A percentile compares a stretch with the other conserved stretches of the same genome.
Evolutionary conservation across 2,113 vertebrate species (phyloP).

Genomic region (Lophura nycthemera): DNA sequence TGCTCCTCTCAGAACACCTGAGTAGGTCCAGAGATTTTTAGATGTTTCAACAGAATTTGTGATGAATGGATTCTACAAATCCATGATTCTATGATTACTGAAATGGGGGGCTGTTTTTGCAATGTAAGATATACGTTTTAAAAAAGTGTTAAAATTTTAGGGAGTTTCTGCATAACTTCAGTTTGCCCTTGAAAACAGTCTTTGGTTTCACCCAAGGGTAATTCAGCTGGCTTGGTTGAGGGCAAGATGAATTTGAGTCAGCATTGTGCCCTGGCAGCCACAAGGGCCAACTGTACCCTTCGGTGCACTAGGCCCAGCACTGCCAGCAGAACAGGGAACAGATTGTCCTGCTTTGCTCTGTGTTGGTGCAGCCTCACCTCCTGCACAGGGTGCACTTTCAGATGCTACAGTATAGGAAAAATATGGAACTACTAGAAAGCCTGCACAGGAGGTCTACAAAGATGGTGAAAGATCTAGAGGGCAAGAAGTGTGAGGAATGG

Average conservation of each 20-base stretch:
- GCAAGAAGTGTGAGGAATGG: too few relatives aligned
- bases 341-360: neutral
- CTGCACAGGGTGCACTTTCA: neutral
- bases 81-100: neutral
- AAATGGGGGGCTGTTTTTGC: neutral
- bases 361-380: neutral
- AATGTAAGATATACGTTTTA: too few relatives aligned
- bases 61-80: neutral
- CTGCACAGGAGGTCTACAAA: too few relatives aligned
- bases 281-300: neutral
- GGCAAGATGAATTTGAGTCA: neutral
- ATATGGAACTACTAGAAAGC: too few relatives aligned
- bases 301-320: neutral
- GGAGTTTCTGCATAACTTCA: neutral
- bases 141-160: neutral
- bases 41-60: neutral
- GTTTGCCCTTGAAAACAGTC: neutral
- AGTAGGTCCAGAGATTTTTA: neutral
- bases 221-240: neutral
- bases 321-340: too few relatives aligned
- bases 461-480: too few relatives aligned
- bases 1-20: too few relatives aligned
- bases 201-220: neutral
- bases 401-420: too few relatives aligned
- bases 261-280: neutral